phyloP scores from a whole-genome alignment of 2,113 vertebrate genomes.

The Pao palembangensis region DNA sequence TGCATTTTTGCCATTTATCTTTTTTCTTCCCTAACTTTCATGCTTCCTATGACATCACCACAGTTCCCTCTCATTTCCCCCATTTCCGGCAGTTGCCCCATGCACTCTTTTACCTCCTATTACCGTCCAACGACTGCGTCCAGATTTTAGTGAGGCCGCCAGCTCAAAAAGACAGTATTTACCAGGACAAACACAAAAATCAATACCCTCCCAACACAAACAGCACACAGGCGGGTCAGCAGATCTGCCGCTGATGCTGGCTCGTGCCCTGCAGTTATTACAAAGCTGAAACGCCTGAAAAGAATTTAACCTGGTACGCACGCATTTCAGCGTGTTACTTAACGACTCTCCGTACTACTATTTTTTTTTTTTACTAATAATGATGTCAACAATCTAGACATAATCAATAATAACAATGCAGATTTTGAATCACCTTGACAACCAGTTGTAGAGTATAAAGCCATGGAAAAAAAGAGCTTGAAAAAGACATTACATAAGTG shows the following conservation, averaged over 20 bases:
- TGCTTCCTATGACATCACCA: neutral
- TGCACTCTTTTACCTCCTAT: slow-evolving; percentile 32
- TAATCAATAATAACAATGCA: too few species aligned
- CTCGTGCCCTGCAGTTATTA: slow-evolving; percentile 41
- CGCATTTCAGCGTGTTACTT: too few species aligned
- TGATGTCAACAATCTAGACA: too few species aligned
- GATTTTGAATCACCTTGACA: too few species aligned
- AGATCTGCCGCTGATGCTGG: slow-evolving; percentile 46
- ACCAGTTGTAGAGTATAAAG: too few species aligned
- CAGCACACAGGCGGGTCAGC: slow-evolving; percentile 40
- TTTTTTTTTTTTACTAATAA: too few species aligned
- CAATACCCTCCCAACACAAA: slow-evolving; percentile 56
- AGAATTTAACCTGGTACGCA: slow-evolving; percentile 5
- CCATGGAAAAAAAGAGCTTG: too few species aligned
- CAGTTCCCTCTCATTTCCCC: neutral
- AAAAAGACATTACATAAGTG: too few species aligned
- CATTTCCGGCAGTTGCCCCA: neutral
- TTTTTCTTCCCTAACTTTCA: slow-evolving; percentile 1
- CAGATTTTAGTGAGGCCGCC: slow-evolving; percentile 45
- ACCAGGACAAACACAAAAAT: slow-evolving; percentile 62
- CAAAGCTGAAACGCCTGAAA: slow-evolving; percentile 17
- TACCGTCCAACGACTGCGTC: slow-evolving; percentile 43
- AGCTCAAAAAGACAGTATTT: slow-evolving; percentile 53
- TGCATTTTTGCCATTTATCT: neutral
- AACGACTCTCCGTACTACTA: too few species aligned